These are phyloP conservation scores for Urophycis tenuis DNA, from an alignment of 2,797 vertebrate genomes.

Conservation along the genomic window DNA sequence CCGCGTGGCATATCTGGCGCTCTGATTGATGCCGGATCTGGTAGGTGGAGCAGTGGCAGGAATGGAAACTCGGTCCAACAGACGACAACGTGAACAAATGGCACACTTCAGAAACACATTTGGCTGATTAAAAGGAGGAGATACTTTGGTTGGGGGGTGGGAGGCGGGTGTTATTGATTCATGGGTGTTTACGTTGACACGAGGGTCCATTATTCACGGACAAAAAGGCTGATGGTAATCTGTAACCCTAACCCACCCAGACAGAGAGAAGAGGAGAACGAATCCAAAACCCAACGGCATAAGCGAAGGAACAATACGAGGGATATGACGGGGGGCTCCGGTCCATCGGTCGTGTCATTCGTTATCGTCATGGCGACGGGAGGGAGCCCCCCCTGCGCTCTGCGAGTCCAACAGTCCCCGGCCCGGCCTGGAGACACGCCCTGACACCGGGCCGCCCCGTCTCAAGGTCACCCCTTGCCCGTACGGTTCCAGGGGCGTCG, in stretches of 20 bases:
- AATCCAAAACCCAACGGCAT: background rate
- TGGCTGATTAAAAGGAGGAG: constrained; percentile 10
- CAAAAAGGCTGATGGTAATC: background rate
- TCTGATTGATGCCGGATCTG: background rate
- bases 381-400: background rate
- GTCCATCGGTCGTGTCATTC: background rate
- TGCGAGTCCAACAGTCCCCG: constrained; percentile 19
- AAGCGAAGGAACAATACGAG: background rate
- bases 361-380: background rate
- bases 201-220: constrained; percentile 8
- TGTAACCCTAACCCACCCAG: background rate
- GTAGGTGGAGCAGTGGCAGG: background rate
- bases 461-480: constrained; percentile 35
- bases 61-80: constrained; percentile 4
- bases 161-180: constrained; percentile 12
- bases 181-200: constrained; percentile 8
- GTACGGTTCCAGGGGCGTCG: too few relatives aligned
- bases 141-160: background rate
- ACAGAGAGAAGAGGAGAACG: background rate
- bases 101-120: constrained; percentile 10
- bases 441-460: constrained; percentile 31
- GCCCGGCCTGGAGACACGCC: background rate
- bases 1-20: background rate
- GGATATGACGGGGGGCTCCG: background rate
- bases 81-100: constrained; percentile 14